Percentiles rank a stretch among this genome's conserved stretches.
These are phyloP conservation scores for Eristalis intricaria DNA, from an alignment of 2,888 invertebrate genomes.

Conservation along the genomic window DNA sequence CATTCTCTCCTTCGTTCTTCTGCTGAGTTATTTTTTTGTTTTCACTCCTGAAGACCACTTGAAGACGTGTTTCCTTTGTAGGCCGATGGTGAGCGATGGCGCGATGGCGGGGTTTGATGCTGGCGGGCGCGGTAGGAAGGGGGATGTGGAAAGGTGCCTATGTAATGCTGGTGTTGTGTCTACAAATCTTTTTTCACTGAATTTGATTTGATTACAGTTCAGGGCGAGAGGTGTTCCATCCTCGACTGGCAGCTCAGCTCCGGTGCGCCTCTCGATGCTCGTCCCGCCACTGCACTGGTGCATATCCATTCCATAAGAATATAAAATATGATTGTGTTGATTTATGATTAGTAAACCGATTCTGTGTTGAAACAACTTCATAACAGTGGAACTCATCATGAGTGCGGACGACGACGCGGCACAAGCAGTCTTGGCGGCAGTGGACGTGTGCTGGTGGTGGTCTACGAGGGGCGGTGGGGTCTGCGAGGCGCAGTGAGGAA, in stretches of 20 bases:
- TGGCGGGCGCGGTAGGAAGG: background rate
- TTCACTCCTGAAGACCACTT: conserved; percentile 44
- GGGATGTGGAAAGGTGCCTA: conserved; percentile 11
- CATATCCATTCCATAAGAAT: conserved; percentile 64
- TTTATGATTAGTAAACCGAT: conserved; percentile 67
- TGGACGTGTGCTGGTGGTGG: background rate
- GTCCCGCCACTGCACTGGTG: background rate
- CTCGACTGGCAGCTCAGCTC: background rate
- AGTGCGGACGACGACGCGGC: background rate
- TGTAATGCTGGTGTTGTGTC: conserved; percentile 56
- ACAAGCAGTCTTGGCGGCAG: background rate
- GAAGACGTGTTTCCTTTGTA: conserved; percentile 32
- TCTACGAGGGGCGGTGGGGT: background rate
- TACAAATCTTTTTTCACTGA: conserved; percentile 58
- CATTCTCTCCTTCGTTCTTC: conserved; percentile 6
- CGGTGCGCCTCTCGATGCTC: background rate
- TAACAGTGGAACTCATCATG: conserved; percentile 46
- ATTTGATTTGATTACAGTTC: conserved; percentile 61
- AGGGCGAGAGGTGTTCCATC: conserved; percentile 47
- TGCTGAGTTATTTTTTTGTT: background rate
- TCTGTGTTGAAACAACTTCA: conserved; percentile 68
- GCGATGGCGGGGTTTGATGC: background rate
- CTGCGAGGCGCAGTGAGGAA: background rate
- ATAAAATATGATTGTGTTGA: conserved; percentile 70
- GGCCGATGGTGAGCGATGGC: background rate